phyloP scores from a whole-genome alignment of 2,888 invertebrate species.

The Harpalus rubripes region DNA sequence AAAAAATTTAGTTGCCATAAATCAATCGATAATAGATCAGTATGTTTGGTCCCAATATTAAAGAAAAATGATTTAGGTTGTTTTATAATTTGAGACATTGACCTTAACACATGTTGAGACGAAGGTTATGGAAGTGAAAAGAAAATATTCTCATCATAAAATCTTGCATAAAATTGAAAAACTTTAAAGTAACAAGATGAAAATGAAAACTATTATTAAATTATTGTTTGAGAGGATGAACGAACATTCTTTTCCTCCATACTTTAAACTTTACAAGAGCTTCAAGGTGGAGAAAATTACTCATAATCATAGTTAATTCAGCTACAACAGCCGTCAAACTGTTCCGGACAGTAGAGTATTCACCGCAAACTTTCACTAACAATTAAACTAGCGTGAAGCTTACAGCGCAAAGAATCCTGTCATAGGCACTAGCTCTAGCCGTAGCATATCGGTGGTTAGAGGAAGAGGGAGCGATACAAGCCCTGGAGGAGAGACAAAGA shows the following conservation, averaged over 20 bases:
- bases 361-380: conserved; percentile 48
- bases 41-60: too few relatives aligned
- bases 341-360: conserved; percentile 39
- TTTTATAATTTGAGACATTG: too few relatives aligned
- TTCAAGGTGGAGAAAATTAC: conserved; percentile 24
- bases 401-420: conserved; percentile 39
- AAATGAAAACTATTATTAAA: background rate
- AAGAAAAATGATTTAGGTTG: too few relatives aligned
- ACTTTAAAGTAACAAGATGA: background rate
- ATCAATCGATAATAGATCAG: too few relatives aligned
- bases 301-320: conserved; percentile 47
- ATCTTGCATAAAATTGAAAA: background rate
- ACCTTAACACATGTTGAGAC: too few relatives aligned
- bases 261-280: background rate
- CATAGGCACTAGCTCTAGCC: conserved; percentile 37
- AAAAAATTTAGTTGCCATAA: too few relatives aligned
- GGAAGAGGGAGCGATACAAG: background rate
- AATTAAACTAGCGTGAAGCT: conserved; percentile 35
- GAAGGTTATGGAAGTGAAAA: background rate
- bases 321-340: conserved; percentile 36
- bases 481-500: background rate
- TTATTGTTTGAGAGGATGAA: background rate
- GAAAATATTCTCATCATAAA: background rate
- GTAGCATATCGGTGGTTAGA: conserved; percentile 23
- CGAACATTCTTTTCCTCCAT: background rate